A percentile compares a stretch with the other conserved stretches of the same genome.
Evolutionary conservation across 2,888 invertebrate genomes (phyloP).

Genomic region (Pyrrhosoma nymphula): DNA sequence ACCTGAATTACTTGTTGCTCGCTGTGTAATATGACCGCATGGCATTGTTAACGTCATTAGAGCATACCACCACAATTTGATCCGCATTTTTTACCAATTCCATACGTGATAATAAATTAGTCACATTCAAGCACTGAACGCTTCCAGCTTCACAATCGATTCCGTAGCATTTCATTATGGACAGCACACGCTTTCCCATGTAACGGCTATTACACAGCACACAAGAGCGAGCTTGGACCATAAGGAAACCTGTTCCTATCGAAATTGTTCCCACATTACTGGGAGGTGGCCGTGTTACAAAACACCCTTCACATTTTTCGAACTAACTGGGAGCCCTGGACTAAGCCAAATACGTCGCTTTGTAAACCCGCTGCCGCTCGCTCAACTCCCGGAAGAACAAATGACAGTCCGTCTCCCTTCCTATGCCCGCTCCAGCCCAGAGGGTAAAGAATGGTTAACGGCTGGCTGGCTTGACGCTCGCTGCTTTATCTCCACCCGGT

Average conservation of each 20-base stretch:
- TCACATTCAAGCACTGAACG: not conserved
- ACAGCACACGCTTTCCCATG: not conserved
- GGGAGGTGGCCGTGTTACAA: slow-evolving; percentile 1
- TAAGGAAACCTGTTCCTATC: not conserved
- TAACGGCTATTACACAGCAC: not conserved
- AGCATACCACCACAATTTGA: not conserved
- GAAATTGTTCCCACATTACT: not conserved
- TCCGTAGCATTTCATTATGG: not conserved
- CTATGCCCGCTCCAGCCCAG: not conserved
- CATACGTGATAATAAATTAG: not conserved
- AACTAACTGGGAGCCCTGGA: not conserved
- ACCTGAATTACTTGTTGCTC: not conserved
- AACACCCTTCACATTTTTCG: not conserved
- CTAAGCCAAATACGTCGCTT: not conserved
- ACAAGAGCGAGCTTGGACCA: not conserved
- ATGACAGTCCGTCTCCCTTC: not conserved
- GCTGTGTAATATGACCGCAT: not conserved
- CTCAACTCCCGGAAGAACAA: not conserved
- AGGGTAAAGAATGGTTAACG: not conserved
- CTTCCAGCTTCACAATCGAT: not conserved
- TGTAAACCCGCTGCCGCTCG: not conserved
- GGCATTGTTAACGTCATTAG: not conserved
- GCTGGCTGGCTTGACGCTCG: not conserved
- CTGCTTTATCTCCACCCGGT: not conserved
- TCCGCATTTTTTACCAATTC: not conserved